A percentile compares a stretch with the other conserved stretches of the same genome.
phyloP scores from a whole-genome alignment of 2,888 invertebrate species.

The Yponomeuta sedellus region DNA sequence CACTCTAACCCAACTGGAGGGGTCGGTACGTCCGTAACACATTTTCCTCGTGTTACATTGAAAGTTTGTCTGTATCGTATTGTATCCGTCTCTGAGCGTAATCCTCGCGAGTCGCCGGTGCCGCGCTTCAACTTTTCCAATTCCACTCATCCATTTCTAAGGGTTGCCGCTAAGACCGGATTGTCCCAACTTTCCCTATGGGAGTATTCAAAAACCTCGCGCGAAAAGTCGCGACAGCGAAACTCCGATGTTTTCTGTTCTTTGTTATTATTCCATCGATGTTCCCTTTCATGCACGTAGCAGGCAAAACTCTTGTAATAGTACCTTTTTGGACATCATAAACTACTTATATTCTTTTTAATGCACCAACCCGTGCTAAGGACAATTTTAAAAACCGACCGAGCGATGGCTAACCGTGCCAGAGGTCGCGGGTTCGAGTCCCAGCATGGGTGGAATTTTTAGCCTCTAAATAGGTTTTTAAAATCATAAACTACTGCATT shows the following conservation, averaged over 20 bases:
- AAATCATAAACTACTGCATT: no score
- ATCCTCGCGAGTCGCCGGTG: constrained; percentile 35
- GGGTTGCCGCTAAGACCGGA: constrained; percentile 49
- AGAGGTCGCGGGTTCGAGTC: no score
- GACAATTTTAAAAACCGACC: no score
- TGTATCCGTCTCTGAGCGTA: constrained; percentile 28
- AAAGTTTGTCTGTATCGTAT: constrained; percentile 12
- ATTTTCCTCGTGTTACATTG: constrained; percentile 9
- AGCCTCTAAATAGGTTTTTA: no score
- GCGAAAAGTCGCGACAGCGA: neutral
- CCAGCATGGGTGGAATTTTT: no score
- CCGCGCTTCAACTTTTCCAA: constrained; percentile 60
- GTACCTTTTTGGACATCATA: no score
- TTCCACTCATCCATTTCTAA: constrained; percentile 54
- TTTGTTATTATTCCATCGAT: neutral
- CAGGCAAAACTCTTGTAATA: no score
- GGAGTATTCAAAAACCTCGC: constrained; percentile 48
- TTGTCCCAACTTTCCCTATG: constrained; percentile 44
- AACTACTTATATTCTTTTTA: no score
- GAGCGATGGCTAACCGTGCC: no score
- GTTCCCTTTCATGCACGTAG: neutral
- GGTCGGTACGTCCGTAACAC: neutral
- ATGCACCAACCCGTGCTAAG: no score
- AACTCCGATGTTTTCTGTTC: neutral
- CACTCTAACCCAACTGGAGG: neutral